These are phyloP conservation scores for Phallusia fumigata DNA, from an alignment of 23 tunicate species.

Conservation along the genomic window DNA sequence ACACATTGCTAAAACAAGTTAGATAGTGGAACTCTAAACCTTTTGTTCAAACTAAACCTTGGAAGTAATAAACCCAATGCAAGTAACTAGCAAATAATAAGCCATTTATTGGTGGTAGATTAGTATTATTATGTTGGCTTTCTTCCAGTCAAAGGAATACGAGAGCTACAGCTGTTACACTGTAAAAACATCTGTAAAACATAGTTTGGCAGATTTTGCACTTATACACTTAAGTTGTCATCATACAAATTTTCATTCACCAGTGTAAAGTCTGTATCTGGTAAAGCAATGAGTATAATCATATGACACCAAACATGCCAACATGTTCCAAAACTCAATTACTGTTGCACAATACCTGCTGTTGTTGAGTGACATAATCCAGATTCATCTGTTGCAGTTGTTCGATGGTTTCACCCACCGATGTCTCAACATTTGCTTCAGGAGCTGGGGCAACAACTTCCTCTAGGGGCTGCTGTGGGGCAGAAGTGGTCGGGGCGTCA, in stretches of 20 bases:
- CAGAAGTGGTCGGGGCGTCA: neutral
- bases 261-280: constrained; percentile 25
- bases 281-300: constrained; percentile 31
- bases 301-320: neutral
- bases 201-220: no score
- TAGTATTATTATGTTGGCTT: no score
- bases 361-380: constrained; percentile 41
- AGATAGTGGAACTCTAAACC: no score
- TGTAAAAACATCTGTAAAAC: no score
- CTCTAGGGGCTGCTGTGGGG: neutral
- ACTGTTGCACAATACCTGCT: constrained; percentile 15
- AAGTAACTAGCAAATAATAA: no score
- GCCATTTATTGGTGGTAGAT: no score
- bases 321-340: neutral
- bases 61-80: no score
- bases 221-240: neutral
- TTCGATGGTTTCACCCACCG: constrained; percentile 25
- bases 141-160: no score
- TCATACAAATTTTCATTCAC: neutral
- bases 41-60: no score
- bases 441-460: neutral
- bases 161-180: no score
- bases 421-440: neutral
- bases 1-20: no score
- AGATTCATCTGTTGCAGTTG: constrained; percentile 51